Evolutionary conservation across 2,888 invertebrate species (phyloP).

Genomic region (Xestobium rufovillosum): DNA sequence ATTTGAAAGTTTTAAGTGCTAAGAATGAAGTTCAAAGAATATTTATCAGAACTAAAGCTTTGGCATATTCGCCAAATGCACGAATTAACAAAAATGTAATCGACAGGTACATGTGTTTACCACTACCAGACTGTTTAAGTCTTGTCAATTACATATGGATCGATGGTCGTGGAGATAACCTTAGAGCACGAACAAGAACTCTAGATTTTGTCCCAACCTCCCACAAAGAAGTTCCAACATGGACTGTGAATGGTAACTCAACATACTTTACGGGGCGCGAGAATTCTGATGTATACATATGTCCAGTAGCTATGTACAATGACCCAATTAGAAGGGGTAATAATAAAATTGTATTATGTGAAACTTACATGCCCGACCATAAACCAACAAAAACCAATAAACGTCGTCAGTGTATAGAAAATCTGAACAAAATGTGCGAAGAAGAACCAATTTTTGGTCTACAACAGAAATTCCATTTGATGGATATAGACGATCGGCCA

Average conservation of each 20-base stretch:
- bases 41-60: not conserved
- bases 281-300: constrained; percentile 66
- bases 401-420: constrained; percentile 44
- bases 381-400: constrained; percentile 52
- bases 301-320: constrained; percentile 69
- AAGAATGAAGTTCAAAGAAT: no score
- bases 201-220: constrained; percentile 55
- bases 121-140: constrained; percentile 51
- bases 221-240: constrained; percentile 58
- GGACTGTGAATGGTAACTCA: constrained; percentile 71
- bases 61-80: constrained; percentile 32
- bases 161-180: constrained; percentile 63
- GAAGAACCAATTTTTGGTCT: constrained; percentile 68
- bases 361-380: constrained; percentile 61
- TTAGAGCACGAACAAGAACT: constrained; percentile 64
- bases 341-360: constrained; percentile 68
- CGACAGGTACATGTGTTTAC: constrained; percentile 51
- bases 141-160: constrained; percentile 69
- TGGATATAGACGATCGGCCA: constrained; percentile 54
- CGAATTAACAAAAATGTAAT: constrained; percentile 45
- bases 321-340: constrained; percentile 73
- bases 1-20: no score
- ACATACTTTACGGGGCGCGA: constrained; percentile 62
- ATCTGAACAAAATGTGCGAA: constrained; percentile 51
- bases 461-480: constrained; percentile 58